A percentile compares a stretch with the other conserved stretches of the same genome.
Conservation (phyloP, 2,888 invertebrate species). For the Aelia acuminata region DNA sequence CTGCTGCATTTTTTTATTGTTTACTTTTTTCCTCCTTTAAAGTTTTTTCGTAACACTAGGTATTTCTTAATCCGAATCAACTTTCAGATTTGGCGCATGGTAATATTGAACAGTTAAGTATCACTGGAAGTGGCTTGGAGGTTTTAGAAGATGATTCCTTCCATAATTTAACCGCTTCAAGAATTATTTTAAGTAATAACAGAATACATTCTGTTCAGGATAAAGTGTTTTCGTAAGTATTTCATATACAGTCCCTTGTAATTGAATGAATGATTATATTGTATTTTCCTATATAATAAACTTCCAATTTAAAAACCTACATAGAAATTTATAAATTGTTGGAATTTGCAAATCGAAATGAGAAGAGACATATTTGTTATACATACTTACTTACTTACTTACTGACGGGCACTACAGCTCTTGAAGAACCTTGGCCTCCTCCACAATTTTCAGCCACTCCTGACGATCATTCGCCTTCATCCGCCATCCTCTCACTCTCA, state of each 20-base stretch:
- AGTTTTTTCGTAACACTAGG: neutral
- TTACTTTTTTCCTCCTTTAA: neutral
- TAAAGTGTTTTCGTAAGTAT: slow-evolving; percentile 51
- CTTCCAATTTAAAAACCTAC: no score
- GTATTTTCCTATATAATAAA: no score
- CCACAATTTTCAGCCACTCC: no score
- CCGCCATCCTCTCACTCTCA: no score
- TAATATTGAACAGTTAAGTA: slow-evolving; percentile 1
- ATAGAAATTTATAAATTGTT: no score
- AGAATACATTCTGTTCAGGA: slow-evolving; percentile 20
- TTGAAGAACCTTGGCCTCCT: no score
- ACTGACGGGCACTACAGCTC: no score
- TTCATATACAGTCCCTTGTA: neutral
- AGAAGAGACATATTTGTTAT: no score
- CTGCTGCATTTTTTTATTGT: neutral
- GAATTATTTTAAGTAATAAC: slow-evolving; percentile 28
- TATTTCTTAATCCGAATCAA: neutral
- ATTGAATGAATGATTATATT: no score
- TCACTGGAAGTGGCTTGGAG: slow-evolving; percentile 20
- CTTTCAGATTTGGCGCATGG: slow-evolving; percentile 2
- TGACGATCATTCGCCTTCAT: no score
- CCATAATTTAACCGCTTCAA: slow-evolving; percentile 17
- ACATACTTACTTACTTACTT: no score
- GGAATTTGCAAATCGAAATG: no score
- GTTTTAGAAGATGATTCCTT: slow-evolving; percentile 53